phyloP scores from a whole-genome alignment of 1,140 invertebrate genomes.

The Gonatopus flavifemur region DNA sequence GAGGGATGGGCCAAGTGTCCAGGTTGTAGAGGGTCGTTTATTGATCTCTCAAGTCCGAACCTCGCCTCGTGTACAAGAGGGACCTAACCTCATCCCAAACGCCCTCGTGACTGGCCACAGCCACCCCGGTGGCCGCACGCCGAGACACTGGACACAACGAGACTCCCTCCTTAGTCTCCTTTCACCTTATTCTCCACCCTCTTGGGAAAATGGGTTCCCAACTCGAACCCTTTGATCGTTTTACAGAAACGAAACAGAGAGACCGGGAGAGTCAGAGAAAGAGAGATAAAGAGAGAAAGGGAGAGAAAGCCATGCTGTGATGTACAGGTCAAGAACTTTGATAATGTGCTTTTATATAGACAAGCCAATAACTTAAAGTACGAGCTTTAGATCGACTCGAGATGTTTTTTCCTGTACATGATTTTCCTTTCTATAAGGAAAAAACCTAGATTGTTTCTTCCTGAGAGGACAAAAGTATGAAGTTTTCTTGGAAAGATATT shows the following conservation, averaged over 20 bases:
- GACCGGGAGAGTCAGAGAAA: too few relatives aligned
- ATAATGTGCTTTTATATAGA: too few relatives aligned
- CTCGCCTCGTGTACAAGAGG: slow-evolving; percentile 53
- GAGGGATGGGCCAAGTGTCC: slow-evolving; percentile 49
- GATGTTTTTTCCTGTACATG: too few relatives aligned
- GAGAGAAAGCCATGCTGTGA: too few relatives aligned
- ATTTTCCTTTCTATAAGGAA: too few relatives aligned
- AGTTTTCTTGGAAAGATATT: too few relatives aligned
- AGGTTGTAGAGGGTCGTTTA: slow-evolving; percentile 59
- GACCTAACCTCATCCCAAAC: slow-evolving; percentile 52
- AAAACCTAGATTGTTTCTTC: too few relatives aligned
- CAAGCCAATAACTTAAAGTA: too few relatives aligned
- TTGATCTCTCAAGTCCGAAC: slow-evolving; percentile 60
- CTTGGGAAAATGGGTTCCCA: slow-evolving; percentile 51
- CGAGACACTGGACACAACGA: slow-evolving; percentile 56
- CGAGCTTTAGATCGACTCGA: too few relatives aligned
- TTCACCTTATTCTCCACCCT: slow-evolving; percentile 37
- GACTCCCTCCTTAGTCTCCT: slow-evolving; percentile 42
- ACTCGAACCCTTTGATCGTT: slow-evolving; percentile 31
- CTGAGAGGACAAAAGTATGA: too few relatives aligned
- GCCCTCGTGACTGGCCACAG: slow-evolving; percentile 56
- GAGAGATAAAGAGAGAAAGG: too few relatives aligned
- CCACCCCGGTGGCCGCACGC: slow-evolving; percentile 48
- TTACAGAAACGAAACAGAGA: slow-evolving; percentile 24
- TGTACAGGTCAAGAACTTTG: too few relatives aligned